Percentiles rank a stretch among this genome's conserved stretches.
Evolutionary conservation across 2,113 vertebrate genomes (phyloP).

Genomic region (Cynopterus brachyotis): DNA sequence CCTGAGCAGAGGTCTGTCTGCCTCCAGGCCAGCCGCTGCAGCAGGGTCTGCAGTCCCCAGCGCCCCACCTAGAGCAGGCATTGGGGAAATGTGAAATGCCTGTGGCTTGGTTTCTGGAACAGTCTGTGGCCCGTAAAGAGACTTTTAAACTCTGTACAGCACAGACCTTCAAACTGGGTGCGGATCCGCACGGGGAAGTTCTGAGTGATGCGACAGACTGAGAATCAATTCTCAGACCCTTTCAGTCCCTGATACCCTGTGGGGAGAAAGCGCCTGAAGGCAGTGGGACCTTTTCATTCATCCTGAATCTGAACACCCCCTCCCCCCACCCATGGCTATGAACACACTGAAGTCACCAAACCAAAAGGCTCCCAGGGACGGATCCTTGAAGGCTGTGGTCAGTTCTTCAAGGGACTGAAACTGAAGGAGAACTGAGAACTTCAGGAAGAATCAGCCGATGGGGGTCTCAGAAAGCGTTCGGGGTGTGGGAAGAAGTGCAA

Average conservation of each 20-base stretch:
- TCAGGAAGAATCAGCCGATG: neutral
- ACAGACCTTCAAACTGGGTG: neutral
- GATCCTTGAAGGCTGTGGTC: too few relatives aligned
- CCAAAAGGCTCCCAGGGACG: neutral
- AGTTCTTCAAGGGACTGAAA: neutral
- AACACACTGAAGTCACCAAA: neutral
- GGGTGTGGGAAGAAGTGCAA: neutral
- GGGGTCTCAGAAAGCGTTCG: neutral
- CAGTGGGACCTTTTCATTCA: neutral
- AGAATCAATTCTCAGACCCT: neutral
- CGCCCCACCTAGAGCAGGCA: fast-evolving
- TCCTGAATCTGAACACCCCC: neutral
- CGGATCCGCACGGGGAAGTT: neutral
- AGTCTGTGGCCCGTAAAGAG: neutral
- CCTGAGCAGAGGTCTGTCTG: neutral
- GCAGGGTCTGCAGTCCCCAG: too few relatives aligned
- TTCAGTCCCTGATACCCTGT: neutral
- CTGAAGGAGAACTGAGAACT: neutral
- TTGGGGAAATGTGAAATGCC: neutral
- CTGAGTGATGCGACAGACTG: neutral
- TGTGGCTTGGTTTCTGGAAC: neutral
- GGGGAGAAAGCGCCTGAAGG: neutral
- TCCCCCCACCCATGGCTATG: fast-evolving
- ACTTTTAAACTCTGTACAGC: neutral
- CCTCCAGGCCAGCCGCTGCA: too few relatives aligned